Percentiles rank a stretch among this genome's conserved stretches.
Conservation (phyloP, 1,140 invertebrate species). For the Lordiphosa stackelbergi region DNA sequence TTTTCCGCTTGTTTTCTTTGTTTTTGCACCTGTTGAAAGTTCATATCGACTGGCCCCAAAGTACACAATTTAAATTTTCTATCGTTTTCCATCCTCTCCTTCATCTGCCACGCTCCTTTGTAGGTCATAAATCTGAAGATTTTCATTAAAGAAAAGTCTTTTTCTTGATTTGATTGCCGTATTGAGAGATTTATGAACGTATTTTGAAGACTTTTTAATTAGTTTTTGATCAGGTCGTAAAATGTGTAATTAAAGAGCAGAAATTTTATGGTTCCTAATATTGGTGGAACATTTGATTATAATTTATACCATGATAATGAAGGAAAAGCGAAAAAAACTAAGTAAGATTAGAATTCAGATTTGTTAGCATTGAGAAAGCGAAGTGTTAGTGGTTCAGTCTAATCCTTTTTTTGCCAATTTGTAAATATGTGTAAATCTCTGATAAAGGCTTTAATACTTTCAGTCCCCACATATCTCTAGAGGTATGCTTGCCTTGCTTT, state of each 20-base stretch:
- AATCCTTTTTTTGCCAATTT: no score
- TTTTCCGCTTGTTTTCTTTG: conserved; percentile 8
- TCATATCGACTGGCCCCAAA: conserved; percentile 2
- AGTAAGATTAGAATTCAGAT: neutral
- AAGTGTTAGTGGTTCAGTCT: no score
- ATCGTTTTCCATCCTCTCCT: no score
- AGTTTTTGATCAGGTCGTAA: conserved; percentile 19
- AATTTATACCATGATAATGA: conserved; percentile 10
- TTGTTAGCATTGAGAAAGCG: neutral
- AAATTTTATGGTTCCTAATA: conserved; percentile 2
- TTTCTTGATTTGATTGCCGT: conserved; percentile 41
- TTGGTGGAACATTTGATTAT: conserved; percentile 9
- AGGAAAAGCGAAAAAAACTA: neutral
- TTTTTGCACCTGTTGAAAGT: conserved; percentile 30
- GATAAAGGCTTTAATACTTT: no score
- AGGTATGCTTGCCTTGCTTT: no score
- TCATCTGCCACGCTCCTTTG: neutral
- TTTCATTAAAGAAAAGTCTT: conserved; percentile 55
- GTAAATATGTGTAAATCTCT: no score
- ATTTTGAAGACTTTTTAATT: conserved; percentile 52
- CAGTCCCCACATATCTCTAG: no score
- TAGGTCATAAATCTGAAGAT: conserved; percentile 42
- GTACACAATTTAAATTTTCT: neutral
- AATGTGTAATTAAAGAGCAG: conserved; percentile 14
- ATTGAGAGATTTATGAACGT: conserved; percentile 59